These are phyloP conservation scores for Hestina assimilis DNA, from an alignment of 1,140 invertebrate genomes.

Conservation along the genomic window DNA sequence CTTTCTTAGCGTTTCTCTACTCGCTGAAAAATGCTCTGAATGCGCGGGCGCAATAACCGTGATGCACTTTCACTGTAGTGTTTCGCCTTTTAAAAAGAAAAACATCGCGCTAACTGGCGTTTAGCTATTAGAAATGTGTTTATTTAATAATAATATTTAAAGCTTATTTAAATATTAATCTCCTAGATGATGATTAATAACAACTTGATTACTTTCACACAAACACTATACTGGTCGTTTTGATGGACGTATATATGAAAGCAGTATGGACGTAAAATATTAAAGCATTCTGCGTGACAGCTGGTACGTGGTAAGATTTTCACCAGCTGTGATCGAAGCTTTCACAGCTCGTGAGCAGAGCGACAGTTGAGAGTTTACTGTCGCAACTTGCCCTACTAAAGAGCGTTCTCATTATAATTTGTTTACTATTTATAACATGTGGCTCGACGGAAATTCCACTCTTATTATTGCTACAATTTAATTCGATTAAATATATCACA, in stretches of 20 bases:
- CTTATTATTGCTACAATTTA: too few species aligned
- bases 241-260: constrained; percentile 40
- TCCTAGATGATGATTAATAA: background rate
- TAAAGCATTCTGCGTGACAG: constrained; percentile 56
- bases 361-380: constrained; percentile 35
- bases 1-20: constrained; percentile 71
- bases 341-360: constrained; percentile 47
- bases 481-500: too few species aligned
- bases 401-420: too few species aligned
- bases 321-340: constrained; percentile 59
- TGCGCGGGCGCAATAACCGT: constrained; percentile 50
- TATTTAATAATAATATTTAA: background rate
- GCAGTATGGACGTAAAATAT: constrained; percentile 34
- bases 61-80: constrained; percentile 68
- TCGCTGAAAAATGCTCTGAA: constrained; percentile 71
- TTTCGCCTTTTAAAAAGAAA: constrained; percentile 34
- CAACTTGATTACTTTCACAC: background rate
- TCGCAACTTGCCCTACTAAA: constrained; percentile 12
- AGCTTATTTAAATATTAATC: background rate
- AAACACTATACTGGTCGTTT: constrained; percentile 11
- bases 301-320: constrained; percentile 56
- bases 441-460: too few species aligned
- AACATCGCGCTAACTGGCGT: background rate
- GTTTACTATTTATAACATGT: too few species aligned
- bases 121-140: background rate